Conservation (phyloP, 2,113 vertebrate species). For the Actenoides hombroni region DNA sequence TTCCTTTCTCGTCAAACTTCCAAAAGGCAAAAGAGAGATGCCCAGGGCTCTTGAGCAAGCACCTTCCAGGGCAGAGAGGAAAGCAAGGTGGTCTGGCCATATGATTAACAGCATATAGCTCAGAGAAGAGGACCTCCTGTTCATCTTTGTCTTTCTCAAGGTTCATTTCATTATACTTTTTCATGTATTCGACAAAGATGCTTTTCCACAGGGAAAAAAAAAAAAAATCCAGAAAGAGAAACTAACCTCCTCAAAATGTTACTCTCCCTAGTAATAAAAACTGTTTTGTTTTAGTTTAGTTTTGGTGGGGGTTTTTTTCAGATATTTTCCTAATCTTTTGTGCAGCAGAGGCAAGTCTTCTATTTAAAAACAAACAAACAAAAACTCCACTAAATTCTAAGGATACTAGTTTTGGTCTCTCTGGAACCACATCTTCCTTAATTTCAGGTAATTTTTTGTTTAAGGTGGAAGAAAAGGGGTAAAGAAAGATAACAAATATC, state of each 20-base stretch:
- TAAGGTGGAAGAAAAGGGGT: neutral
- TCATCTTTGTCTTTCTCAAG: neutral
- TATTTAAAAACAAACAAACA: neutral
- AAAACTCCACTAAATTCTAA: neutral
- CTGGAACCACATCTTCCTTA: neutral
- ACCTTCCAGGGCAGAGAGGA: neutral
- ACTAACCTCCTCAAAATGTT: neutral
- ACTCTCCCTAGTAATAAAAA: neutral
- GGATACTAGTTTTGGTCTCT: neutral
- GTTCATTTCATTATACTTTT: neutral
- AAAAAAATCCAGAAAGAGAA: neutral
- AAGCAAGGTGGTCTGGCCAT: neutral
- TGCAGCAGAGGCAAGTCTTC: neutral
- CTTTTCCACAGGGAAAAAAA: neutral
- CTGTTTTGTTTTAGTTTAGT: neutral
- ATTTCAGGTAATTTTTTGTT: neutral
- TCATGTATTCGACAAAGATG: neutral
- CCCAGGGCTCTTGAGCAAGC: neutral
- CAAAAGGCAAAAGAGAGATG: neutral
- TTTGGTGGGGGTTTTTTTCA: neutral
- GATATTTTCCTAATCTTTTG: neutral
- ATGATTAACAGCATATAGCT: fast-evolving
- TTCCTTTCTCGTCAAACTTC: neutral
- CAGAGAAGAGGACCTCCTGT: neutral
- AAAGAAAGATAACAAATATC: neutral